A percentile compares a stretch with the other conserved stretches of the same genome.
Evolutionary conservation across 1,140 invertebrate species (phyloP).

Genomic region (Brachionus rotundiformis): DNA sequence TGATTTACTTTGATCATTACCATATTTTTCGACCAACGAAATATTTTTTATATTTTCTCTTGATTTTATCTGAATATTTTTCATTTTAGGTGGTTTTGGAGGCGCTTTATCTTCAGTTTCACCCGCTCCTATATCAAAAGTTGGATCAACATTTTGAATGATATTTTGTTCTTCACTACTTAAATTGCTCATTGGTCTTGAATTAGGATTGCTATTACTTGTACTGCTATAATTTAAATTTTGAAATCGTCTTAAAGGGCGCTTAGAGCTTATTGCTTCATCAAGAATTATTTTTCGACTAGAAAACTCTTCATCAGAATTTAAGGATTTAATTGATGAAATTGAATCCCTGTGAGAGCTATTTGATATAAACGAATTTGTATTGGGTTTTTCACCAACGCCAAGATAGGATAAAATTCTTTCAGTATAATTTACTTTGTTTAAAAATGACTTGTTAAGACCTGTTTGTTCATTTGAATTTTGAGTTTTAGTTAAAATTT

Average conservation of each 20-base stretch:
- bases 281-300: conserved; percentile 36
- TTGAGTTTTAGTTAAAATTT: conserved; percentile 10
- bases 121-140: not conserved
- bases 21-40: not conserved
- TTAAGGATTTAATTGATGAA: conserved; percentile 36
- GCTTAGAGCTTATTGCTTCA: conserved; percentile 30
- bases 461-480: not conserved
- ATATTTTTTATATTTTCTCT: not conserved
- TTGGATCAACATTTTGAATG: not conserved
- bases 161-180: conserved; percentile 18
- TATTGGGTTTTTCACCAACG: conserved; percentile 13
- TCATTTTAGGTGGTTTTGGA: not conserved
- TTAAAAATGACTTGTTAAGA: conserved; percentile 34
- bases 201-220: conserved; percentile 26
- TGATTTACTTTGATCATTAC: conserved; percentile 4
- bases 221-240: not conserved
- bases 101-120: not conserved
- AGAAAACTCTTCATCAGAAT: conserved; percentile 4
- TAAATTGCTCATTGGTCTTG: conserved; percentile 32
- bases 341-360: conserved; percentile 27
- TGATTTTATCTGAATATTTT: not conserved
- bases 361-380: not conserved
- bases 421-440: conserved; percentile 37
- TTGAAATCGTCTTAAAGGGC: conserved; percentile 23
- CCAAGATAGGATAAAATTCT: conserved; percentile 43